Conservation (phyloP, 2,888 invertebrate species). For the Cheilosia soror region DNA sequence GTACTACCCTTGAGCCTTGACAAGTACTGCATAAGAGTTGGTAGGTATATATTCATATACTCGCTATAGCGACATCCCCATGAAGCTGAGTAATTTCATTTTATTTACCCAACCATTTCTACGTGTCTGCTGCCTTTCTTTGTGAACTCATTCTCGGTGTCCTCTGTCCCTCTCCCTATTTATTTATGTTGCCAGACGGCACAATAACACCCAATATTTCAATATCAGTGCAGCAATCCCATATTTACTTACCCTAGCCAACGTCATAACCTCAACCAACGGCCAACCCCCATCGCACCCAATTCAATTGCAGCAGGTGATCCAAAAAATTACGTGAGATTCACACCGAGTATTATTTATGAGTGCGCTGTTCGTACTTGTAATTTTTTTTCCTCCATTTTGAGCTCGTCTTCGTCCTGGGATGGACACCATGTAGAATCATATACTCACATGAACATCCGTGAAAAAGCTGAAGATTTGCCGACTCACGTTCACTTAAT, state of each 20-base stretch:
- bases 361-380: conserved; percentile 46
- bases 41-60: not conserved
- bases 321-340: conserved; percentile 74
- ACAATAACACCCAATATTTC: conserved; percentile 21
- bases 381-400: conserved; percentile 14
- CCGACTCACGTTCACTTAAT: conserved; percentile 69
- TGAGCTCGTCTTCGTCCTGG: conserved; percentile 27
- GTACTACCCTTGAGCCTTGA: not conserved
- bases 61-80: not conserved
- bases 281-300: conserved; percentile 17
- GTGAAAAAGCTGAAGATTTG: conserved; percentile 44
- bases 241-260: conserved; percentile 57
- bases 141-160: conserved; percentile 25
- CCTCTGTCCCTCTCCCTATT: not conserved
- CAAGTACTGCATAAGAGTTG: not conserved
- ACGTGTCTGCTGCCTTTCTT: conserved; percentile 48
- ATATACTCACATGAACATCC: conserved; percentile 9
- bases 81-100: conserved; percentile 48
- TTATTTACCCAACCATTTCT: conserved; percentile 55
- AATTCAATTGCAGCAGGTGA: conserved; percentile 72
- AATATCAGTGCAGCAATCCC: conserved; percentile 37
- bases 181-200: conserved; percentile 37
- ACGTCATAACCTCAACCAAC: not conserved
- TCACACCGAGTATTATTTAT: conserved; percentile 69
- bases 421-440: not conserved